phyloP scores from a whole-genome alignment of 2,888 invertebrate genomes.

The Eucera pruinosa region DNA sequence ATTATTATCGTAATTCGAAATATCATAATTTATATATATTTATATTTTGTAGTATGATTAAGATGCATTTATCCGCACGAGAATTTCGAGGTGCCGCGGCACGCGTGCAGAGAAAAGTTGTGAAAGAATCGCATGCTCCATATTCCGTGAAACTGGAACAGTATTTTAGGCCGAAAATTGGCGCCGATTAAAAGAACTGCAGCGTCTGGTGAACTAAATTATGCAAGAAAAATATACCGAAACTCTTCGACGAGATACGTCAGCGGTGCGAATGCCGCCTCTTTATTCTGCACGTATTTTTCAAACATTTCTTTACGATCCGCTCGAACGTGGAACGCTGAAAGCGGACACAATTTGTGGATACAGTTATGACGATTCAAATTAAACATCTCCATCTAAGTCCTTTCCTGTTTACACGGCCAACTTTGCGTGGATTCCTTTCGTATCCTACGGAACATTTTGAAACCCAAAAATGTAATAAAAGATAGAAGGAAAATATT shows the following conservation, averaged over 20 bases:
- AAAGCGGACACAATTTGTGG: slow-evolving; percentile 38
- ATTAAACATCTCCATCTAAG: slow-evolving; percentile 33
- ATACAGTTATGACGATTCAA: slow-evolving; percentile 36
- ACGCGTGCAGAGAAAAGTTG: background rate
- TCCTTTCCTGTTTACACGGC: slow-evolving; percentile 17
- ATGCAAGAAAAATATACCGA: slow-evolving; percentile 75
- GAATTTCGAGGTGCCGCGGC: background rate
- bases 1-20: no score
- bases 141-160: slow-evolving; percentile 59
- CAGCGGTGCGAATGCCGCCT: slow-evolving; percentile 20
- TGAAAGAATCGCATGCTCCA: slow-evolving; percentile 11
- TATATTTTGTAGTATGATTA: background rate
- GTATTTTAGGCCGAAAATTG: slow-evolving; percentile 62
- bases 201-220: slow-evolving; percentile 72
- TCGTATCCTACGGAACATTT: background rate
- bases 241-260: slow-evolving; percentile 33
- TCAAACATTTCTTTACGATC: slow-evolving; percentile 56
- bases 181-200: slow-evolving; percentile 62
- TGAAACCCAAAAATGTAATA: background rate
- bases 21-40: no score
- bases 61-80: background rate
- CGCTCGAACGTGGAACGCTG: slow-evolving; percentile 24
- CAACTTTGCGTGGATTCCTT: background rate
- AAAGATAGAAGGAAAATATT: background rate
- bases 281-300: slow-evolving; percentile 30